Conservation (phyloP, 2,113 vertebrate genomes). For the Albula goreensis region DNA sequence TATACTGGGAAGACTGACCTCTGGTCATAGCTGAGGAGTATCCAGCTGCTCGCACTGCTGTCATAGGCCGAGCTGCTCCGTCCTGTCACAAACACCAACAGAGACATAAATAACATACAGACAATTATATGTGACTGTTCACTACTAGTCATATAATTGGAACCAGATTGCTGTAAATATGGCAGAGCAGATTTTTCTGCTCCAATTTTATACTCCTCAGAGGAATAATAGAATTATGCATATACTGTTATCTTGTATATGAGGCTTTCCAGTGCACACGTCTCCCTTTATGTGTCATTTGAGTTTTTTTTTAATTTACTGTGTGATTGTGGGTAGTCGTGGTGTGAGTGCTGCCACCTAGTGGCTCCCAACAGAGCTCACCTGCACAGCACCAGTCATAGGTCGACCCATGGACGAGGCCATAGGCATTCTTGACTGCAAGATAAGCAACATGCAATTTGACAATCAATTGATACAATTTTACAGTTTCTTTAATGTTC, state of each 20-base stretch:
- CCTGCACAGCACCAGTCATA: slow-evolving; percentile 86
- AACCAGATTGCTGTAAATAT: neutral
- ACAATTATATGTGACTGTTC: neutral
- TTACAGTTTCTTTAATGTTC: too few species aligned
- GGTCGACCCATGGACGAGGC: slow-evolving; percentile 87
- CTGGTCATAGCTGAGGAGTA: slow-evolving; percentile 81
- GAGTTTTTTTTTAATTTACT: neutral
- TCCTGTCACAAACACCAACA: slow-evolving; percentile 71
- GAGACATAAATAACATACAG: neutral
- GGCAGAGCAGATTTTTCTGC: too few species aligned
- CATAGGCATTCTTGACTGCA: slow-evolving; percentile 77
- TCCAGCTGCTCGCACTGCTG: slow-evolving; percentile 90
- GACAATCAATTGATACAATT: slow-evolving; percentile 8
- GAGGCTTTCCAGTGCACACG: too few species aligned
- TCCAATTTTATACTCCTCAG: neutral
- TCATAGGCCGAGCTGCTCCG: slow-evolving; percentile 87
- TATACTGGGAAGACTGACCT: slow-evolving; percentile 63
- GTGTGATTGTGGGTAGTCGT: neutral
- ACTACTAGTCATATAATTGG: neutral
- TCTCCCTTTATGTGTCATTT: neutral
- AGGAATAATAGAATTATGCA: neutral
- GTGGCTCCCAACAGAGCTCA: slow-evolving; percentile 53
- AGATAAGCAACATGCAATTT: slow-evolving; percentile 24
- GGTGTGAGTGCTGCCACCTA: neutral
- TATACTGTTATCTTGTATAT: neutral